Conservation (phyloP, 2,888 invertebrate genomes). For the Busseola fusca region DNA sequence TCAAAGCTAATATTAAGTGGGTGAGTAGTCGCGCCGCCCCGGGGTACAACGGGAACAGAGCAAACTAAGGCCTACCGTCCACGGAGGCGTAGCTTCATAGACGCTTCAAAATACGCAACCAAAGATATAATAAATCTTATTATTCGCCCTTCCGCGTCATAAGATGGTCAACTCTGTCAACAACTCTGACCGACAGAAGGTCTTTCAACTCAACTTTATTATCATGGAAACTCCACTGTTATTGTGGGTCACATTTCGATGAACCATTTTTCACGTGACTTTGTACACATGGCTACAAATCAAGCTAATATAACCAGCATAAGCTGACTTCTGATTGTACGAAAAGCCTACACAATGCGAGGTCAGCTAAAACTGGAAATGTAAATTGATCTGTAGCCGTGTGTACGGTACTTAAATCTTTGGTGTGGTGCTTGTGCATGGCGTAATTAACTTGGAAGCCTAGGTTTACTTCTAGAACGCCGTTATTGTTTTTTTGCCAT, state of each 20-base stretch:
- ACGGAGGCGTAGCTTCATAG: neutral
- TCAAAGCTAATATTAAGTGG: conserved; percentile 66
- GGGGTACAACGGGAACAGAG: conserved; percentile 62
- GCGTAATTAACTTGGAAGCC: neutral
- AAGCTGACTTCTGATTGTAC: too few relatives aligned
- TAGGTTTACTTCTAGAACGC: neutral
- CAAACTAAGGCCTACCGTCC: conserved; percentile 38
- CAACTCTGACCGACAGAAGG: neutral
- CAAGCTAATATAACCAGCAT: too few relatives aligned
- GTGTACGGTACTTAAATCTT: too few relatives aligned
- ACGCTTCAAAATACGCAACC: neutral
- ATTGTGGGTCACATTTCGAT: neutral
- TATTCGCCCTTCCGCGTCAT: neutral
- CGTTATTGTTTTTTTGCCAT: neutral
- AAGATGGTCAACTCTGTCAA: neutral
- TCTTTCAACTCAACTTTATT: neutral
- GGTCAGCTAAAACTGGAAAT: too few relatives aligned
- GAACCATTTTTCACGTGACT: too few relatives aligned
- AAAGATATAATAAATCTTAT: neutral
- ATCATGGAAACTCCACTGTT: neutral
- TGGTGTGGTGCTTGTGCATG: too few relatives aligned
- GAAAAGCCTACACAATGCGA: too few relatives aligned
- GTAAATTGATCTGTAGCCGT: too few relatives aligned
- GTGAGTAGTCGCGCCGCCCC: conserved; percentile 59
- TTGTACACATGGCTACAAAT: too few relatives aligned